Percentiles rank a stretch among this genome's conserved stretches.
These are phyloP conservation scores for Uromys caudimaculatus DNA, from an alignment of 2,797 vertebrate species.

Conservation along the genomic window DNA sequence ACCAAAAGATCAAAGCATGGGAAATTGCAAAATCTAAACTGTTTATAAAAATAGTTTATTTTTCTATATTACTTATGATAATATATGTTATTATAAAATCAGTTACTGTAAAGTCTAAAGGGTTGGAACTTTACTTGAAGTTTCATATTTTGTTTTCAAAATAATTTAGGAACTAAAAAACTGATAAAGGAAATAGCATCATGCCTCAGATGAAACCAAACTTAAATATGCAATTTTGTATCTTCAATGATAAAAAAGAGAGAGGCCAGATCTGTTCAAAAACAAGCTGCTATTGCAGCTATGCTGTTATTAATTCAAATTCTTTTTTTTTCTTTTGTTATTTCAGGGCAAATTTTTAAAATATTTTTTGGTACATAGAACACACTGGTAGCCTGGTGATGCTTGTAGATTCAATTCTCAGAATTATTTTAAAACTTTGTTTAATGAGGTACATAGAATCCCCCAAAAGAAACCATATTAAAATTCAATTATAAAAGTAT, in stretches of 20 bases:
- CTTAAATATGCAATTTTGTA: background rate
- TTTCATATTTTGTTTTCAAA: background rate
- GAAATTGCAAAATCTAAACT: background rate
- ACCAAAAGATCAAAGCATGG: background rate
- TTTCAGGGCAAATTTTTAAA: background rate
- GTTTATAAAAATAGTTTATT: background rate
- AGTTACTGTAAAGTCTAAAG: background rate
- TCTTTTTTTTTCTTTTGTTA: background rate
- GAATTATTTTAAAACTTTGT: background rate
- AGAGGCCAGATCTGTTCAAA: background rate
- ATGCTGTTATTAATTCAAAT: background rate
- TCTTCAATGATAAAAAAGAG: background rate
- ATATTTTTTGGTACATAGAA: background rate
- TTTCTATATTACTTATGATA: background rate
- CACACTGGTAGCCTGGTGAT: background rate
- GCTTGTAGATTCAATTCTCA: background rate
- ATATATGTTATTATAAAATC: background rate
- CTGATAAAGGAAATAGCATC: background rate
- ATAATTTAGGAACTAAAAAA: background rate
- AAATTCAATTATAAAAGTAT: conserved; percentile 28
- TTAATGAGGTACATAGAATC: background rate
- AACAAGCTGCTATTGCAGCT: background rate
- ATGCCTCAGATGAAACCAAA: background rate
- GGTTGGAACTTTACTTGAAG: background rate
- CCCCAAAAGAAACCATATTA: background rate